These are phyloP conservation scores for Melanotaenia boesemani DNA, from an alignment of 2,797 vertebrate species.

Conservation along the genomic window DNA sequence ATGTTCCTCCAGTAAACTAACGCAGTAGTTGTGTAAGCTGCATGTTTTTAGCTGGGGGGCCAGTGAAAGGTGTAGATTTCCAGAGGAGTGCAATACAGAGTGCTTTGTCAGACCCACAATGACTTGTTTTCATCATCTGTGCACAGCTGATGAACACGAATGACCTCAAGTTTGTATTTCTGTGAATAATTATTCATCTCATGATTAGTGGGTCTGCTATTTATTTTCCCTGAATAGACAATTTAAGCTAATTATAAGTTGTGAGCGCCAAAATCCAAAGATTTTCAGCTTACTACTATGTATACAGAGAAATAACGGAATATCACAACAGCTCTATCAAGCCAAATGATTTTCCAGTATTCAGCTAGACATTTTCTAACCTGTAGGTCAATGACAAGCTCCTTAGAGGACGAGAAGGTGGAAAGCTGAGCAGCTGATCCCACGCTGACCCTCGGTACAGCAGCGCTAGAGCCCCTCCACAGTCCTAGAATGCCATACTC, in stretches of 20 bases:
- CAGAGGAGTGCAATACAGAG: slow-evolving; percentile 23
- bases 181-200: background rate
- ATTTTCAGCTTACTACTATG: background rate
- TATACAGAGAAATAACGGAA: background rate
- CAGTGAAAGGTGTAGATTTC: slow-evolving; percentile 52
- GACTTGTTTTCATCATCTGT: slow-evolving; percentile 28
- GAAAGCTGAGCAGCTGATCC: slow-evolving; percentile 85
- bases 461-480: slow-evolving; percentile 85
- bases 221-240: background rate
- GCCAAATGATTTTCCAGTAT: background rate
- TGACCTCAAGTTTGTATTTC: background rate
- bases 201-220: background rate
- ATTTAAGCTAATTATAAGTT: background rate
- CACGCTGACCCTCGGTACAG: slow-evolving; percentile 84
- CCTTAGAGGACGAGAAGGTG: slow-evolving; percentile 85
- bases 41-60: slow-evolving; percentile 35
- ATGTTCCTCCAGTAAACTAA: background rate
- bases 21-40: slow-evolving; percentile 40
- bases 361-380: slow-evolving; percentile 48
- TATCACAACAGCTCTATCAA: background rate
- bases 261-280: background rate
- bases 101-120: slow-evolving; percentile 51
- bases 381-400: slow-evolving; percentile 82
- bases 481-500: slow-evolving; percentile 84
- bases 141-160: slow-evolving; percentile 20